Base-by-base conservation (phyloP, 2,797 vertebrate genomes). In the Rhabdophis nuchalis region DNA sequence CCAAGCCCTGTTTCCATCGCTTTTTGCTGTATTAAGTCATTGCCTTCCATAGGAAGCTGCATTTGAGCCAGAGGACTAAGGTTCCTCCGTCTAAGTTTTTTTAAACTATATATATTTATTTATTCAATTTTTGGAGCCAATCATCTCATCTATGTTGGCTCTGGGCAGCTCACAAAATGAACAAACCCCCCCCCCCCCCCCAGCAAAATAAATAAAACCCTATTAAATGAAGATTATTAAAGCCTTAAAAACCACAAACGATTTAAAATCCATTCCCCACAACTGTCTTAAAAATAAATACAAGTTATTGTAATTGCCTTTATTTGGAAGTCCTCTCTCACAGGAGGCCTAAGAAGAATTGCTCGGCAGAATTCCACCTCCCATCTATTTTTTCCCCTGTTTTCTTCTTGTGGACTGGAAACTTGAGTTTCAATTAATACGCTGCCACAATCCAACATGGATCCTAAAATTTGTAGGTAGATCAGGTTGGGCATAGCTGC, bases 1-100 rank as follows among this genome's bases (percentile, higher is more conserved):
- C 25, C 32, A 27, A 4, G 14, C 2, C 41, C 32, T 36, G 7
- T 72, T 16, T 72, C 41, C 0, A 0, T 1, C 1, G 27, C 8
- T 4, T 27, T 14, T 29, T 10, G 4, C 46, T 61, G 87, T 4
- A 20, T 25, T n/a, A 1, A 20, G 32, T 56, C 52, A 6, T 87
- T 41, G 60, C 41, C 77, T 58, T 85, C 56, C 50, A 60, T 77
- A 50, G 23, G 3, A 5, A 53, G 77, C 8, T 10, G 12, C 4
- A 0, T 53, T 82, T 23, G 23, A 72, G 68, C 32, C 18, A 9
- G 9, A 20, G 9, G 32, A 16, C 18, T 36, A 77, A 77, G 41
- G 3, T 41, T 77, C 72, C 36, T 41, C 72, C 72, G 41, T 77
- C 72, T 77, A 2, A 41, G 68, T 64, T n/a, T 36, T 77, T 77